Evolutionary conservation across 2,113 vertebrate species (phyloP), one percentile per base, ranked within the genome.

Genomic region (Gymnogyps californianus): DNA sequence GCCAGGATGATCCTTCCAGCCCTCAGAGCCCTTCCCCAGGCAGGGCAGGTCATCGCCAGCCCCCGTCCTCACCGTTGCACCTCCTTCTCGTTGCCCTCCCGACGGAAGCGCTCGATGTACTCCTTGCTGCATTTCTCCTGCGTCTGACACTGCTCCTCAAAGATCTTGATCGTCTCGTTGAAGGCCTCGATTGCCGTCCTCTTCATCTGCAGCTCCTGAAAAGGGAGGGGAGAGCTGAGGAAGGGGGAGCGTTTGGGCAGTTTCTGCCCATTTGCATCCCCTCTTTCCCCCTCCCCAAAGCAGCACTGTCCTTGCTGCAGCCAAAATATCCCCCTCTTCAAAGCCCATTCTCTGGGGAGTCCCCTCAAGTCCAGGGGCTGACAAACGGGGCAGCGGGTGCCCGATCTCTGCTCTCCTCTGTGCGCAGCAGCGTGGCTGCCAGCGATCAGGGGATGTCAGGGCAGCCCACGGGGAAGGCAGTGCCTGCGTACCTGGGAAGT

Each of bases 91-190:
- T 99, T 99, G 87, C 98, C 98, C 90, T 99, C 98, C 2, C 98
- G 91, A 6, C 98, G 98, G 97, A 98, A 99, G 55, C 98, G 98
- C 95, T 98, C 98, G 2, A 99, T 96, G 58, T 98, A 99, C 47
- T 99, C 98, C 95, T 98, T 98, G 97, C 98, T 98, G 96, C 98
- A 98, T 24, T 98, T 98, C 93, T 98, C 98, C 91, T 99, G 98
- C 0, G 98, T 99, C 96, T 98, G 98, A 67, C 98, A 98, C 84
- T 99, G 98, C 80, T 99, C 98, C 46, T 99, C 98, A 6, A 99
- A 99, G 97, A 99, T 99, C 97, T 98, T 99, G 96, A 99, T 98
- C 1, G 98, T 99, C 83, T 99, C 98, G 0, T 98, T 99, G 97
- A 99, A 99, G 81, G 98, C 98, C 84, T 99, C 98, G 0, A 99